phyloP scores from a whole-genome alignment of 2,888 invertebrate species.

The Toxonevra muliebris region DNA sequence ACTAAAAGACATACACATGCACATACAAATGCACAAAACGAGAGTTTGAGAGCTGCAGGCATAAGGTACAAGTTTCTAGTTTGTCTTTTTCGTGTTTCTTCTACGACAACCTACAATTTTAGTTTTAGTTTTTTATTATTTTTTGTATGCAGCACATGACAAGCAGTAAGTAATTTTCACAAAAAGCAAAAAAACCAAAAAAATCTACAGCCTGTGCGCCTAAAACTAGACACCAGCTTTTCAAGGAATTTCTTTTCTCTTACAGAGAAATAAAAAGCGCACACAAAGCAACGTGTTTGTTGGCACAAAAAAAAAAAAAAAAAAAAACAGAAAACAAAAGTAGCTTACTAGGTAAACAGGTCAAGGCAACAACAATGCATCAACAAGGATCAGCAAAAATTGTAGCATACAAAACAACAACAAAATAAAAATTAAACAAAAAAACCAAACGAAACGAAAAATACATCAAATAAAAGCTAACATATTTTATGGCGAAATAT shows the following conservation, averaged over 20 bases:
- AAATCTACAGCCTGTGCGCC: neutral
- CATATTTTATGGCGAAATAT: neutral
- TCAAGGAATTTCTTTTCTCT: too few species aligned
- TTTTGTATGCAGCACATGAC: neutral
- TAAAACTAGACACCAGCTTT: neutral
- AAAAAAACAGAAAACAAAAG: neutral
- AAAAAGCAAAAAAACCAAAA: neutral
- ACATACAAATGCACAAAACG: too few species aligned
- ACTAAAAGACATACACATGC: too few species aligned
- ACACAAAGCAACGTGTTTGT: neutral
- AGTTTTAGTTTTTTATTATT: neutral
- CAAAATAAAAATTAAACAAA: neutral
- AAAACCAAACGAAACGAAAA: neutral
- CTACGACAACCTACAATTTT: too few species aligned
- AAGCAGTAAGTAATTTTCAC: neutral
- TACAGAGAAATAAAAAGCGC: neutral
- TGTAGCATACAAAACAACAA: neutral
- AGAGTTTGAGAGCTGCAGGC: too few species aligned
- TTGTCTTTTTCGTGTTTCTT: too few species aligned
- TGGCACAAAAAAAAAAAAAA: neutral
- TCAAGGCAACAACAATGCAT: slow-evolving; percentile 1
- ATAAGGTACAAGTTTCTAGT: too few species aligned
- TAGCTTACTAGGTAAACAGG: slow-evolving; percentile 3
- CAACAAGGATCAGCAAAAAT: neutral
- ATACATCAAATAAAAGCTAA: neutral